Evolutionary conservation across 2,797 vertebrate species (phyloP).

Genomic region (Leptoclinus maculatus): DNA sequence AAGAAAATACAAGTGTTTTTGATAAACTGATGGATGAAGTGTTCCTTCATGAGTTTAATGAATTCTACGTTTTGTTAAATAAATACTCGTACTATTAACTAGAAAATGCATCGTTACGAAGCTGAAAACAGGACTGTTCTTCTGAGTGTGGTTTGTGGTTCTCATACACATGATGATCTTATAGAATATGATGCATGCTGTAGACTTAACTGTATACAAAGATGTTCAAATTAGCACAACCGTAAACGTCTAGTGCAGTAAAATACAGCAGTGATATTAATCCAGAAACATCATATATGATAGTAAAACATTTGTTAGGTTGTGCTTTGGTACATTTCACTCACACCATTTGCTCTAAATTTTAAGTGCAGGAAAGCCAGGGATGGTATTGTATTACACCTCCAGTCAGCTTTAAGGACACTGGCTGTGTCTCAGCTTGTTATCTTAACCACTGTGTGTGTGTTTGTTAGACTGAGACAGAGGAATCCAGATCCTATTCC

Average conservation of each 20-base stretch:
- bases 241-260: neutral
- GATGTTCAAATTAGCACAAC: neutral
- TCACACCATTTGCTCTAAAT: neutral
- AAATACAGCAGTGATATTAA: neutral
- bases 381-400: neutral
- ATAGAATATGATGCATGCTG: neutral
- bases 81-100: neutral
- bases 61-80: too few relatives aligned
- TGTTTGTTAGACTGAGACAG: conserved; percentile 83
- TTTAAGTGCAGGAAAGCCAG: neutral
- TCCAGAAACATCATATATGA: neutral
- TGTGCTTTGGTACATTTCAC: too few relatives aligned
- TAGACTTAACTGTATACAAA: neutral
- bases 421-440: neutral
- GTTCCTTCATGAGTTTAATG: too few relatives aligned
- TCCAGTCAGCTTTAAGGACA: neutral
- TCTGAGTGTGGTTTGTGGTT: neutral
- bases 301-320: too few relatives aligned
- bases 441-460: neutral
- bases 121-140: too few relatives aligned
- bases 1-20: neutral
- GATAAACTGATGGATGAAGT: neutral
- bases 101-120: too few relatives aligned
- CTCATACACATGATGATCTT: neutral
- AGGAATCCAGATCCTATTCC: conserved; percentile 87